Evolutionary conservation across 2,888 invertebrate genomes (phyloP).

Genomic region (Aethes cnicana): DNA sequence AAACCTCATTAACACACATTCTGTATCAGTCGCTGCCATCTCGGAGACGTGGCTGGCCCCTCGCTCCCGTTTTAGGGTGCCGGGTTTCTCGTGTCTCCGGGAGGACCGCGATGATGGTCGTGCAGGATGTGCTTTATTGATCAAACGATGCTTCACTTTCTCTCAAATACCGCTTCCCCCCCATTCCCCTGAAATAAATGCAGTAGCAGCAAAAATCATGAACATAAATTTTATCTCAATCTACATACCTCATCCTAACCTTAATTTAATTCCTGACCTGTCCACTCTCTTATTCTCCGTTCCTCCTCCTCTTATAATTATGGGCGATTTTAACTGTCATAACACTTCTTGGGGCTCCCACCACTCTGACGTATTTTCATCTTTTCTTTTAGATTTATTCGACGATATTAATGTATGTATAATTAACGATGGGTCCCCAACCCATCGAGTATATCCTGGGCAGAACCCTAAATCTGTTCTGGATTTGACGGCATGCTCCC

Average conservation of each 20-base stretch:
- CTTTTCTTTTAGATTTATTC: not conserved
- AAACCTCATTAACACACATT: not conserved
- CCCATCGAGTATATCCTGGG: not conserved
- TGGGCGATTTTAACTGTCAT: not conserved
- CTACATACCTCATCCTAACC: not conserved
- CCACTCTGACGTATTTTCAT: not conserved
- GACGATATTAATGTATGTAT: not conserved
- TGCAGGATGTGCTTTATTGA: not conserved
- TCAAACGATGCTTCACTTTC: too few species aligned
- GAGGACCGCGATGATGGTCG: not conserved
- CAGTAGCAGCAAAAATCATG: not conserved
- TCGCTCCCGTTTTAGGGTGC: not conserved
- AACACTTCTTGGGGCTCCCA: not conserved
- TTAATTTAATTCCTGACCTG: not conserved
- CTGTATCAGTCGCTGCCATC: not conserved
- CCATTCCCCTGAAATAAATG: too few species aligned
- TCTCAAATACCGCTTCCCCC: too few species aligned
- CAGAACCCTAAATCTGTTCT: not conserved
- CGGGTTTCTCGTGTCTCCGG: not conserved
- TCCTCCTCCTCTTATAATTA: not conserved
- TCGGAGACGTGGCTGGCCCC: not conserved
- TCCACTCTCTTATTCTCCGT: not conserved
- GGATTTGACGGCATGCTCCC: not conserved
- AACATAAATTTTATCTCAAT: not conserved
- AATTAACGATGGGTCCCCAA: not conserved